These are phyloP conservation scores for Malaclemys terrapin DNA, from an alignment of 2,113 vertebrate species.

Conservation along the genomic window DNA sequence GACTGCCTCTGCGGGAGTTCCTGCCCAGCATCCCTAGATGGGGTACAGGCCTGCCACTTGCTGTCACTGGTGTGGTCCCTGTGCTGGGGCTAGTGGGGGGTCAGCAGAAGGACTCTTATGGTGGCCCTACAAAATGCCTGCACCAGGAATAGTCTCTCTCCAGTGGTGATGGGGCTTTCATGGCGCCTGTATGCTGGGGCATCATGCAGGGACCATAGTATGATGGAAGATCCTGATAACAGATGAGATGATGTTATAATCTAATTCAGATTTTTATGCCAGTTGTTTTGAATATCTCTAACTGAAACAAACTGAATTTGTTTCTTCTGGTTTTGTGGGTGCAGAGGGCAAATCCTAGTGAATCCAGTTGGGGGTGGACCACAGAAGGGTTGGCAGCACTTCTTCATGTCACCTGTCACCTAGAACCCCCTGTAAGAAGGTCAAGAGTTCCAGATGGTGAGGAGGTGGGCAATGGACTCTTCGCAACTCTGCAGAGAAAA, in stretches of 20 bases:
- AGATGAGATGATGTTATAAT: background rate
- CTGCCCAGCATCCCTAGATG: background rate
- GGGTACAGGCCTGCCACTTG: background rate
- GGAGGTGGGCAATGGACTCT: background rate
- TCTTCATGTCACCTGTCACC: background rate
- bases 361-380: constrained; percentile 35
- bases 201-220: background rate
- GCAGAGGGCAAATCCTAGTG: constrained; percentile 40
- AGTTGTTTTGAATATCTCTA: constrained; percentile 22
- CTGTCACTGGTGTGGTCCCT: background rate
- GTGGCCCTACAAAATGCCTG: background rate
- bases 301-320: background rate
- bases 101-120: background rate
- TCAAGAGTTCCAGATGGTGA: constrained; percentile 50
- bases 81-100: fast-evolving
- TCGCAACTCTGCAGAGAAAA: constrained; percentile 42
- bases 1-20: background rate
- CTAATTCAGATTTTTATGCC: fast-evolving
- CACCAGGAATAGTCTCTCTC: fast-evolving
- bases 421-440: constrained; percentile 41
- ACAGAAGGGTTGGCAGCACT: background rate
- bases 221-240: background rate
- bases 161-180: background rate
- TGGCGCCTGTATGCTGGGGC: background rate
- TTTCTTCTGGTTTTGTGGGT: background rate